Evolutionary conservation across 2,888 invertebrate species (phyloP).

Genomic region (Agelastica alni): DNA sequence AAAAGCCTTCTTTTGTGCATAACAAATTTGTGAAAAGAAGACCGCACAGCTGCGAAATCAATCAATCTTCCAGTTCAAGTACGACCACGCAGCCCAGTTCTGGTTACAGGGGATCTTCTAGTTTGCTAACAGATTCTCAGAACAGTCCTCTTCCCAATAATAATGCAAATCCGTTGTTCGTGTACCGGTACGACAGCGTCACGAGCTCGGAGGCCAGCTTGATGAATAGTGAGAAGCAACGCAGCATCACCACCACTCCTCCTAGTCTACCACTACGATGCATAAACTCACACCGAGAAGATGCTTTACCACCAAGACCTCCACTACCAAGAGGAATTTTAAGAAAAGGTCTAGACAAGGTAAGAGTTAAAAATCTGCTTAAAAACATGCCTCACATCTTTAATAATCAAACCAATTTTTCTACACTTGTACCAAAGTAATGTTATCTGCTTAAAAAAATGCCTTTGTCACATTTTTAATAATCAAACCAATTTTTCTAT

Average conservation of each 20-base stretch:
- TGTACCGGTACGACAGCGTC: conserved; percentile 80
- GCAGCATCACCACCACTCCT: conserved; percentile 54
- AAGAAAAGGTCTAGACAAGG: conserved; percentile 45
- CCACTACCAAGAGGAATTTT: conserved; percentile 75
- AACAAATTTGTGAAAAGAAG: conserved; percentile 61
- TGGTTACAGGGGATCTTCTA: conserved; percentile 85
- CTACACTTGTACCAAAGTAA: too few relatives aligned
- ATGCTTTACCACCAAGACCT: conserved; percentile 61
- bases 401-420: too few relatives aligned
- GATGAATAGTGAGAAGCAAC: conserved; percentile 60
- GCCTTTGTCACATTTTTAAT: too few relatives aligned
- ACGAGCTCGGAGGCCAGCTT: conserved; percentile 75
- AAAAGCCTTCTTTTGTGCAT: conserved; percentile 64
- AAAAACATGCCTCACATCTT: too few relatives aligned
- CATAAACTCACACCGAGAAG: conserved; percentile 62
- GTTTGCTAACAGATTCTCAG: conserved; percentile 79
- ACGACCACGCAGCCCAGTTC: conserved; percentile 82
- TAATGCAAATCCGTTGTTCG: conserved; percentile 73
- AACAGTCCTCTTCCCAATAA: conserved; percentile 66
- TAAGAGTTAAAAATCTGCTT: too few relatives aligned
- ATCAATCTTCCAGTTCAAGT: conserved; percentile 68
- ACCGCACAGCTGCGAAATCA: conserved; percentile 66
- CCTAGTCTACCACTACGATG: conserved; percentile 72
- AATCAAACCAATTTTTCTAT: too few relatives aligned
- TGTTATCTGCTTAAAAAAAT: too few relatives aligned